Conservation (phyloP, 2,888 invertebrate genomes). For the Kuschelorhynchus macadamiae region DNA sequence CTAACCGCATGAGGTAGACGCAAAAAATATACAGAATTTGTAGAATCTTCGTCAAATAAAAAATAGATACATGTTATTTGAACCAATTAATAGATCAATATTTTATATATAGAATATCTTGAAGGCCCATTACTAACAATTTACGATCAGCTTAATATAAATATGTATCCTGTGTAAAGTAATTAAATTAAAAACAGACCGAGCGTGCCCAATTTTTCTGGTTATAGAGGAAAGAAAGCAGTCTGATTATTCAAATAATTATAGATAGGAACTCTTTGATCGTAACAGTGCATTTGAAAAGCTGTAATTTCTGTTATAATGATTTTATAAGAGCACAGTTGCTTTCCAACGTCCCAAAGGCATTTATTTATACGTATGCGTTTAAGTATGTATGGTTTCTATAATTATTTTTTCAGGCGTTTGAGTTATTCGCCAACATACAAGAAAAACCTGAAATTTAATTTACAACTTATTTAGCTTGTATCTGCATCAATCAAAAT, state of each 20-base stretch:
- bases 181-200: slow-evolving; percentile 31
- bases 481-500: no score
- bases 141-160: slow-evolving; percentile 20
- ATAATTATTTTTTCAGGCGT: no score
- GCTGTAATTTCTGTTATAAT: slow-evolving; percentile 2
- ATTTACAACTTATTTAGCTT: no score
- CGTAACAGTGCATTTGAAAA: slow-evolving; percentile 6
- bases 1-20: slow-evolving; percentile 1
- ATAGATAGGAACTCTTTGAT: neutral
- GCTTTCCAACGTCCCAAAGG: no score
- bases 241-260: slow-evolving; percentile 5
- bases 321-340: no score
- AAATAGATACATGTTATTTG: slow-evolving; percentile 13
- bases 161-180: slow-evolving; percentile 28
- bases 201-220: slow-evolving; percentile 31
- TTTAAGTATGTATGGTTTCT: no score
- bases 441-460: no score
- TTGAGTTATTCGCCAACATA: no score
- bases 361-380: no score
- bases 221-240: slow-evolving; percentile 13
- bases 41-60: neutral
- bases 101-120: slow-evolving; percentile 19
- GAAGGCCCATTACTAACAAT: slow-evolving; percentile 15
- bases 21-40: slow-evolving; percentile 1
- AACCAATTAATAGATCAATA: slow-evolving; percentile 19